Base-by-base conservation (phyloP, 2,888 invertebrate species). In the Drosophila austrosaltans region DNA sequence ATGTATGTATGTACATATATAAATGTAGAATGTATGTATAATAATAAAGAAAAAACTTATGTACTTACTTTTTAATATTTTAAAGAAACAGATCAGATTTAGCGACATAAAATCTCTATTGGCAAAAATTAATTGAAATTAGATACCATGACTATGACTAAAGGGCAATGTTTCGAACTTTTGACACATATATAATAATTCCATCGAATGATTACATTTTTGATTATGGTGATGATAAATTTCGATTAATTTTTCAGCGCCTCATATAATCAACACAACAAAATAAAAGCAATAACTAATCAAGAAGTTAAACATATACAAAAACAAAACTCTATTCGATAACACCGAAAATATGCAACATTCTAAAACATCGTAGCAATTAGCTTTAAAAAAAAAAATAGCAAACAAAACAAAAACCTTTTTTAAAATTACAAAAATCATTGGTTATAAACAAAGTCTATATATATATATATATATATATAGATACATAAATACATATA, bases 311-410 rank as follows among this genome's bases (percentile, higher is more conserved):
- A 32, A 40, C 56, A 54, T n/a, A 57, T 65, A 16, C 16, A 16
- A 16, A 16, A 16, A 16, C 16, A 16, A 76, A 64, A 72, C 53
- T 62, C 69, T 75, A 69, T 67, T 64, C 36, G 30, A 36, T 48
- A 62, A 62, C 39, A 40, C 36, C 28, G 16, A 53, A 48, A 48
- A 22, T 58, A 65, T 30, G 16, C 54, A 54, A 30, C 72, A 72
- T 72, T 65, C 72, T 30, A 48, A 48, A 63, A 78, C 75, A 67
- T 78, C 63, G 65, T 87, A 87, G 88, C 76, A 64, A 77, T 71
- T 85, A 82, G 88, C 82, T 87, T 86, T 86, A 87, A 74, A 54
- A 70, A 56, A 16, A 68, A 16, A 20, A 48, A 12, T 40, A 61
- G 65, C 39, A 39, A 42, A 28, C 62, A 72, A 58, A 70, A 77